These are phyloP conservation scores for Drosophila virilis DNA, from an alignment of 1,140 invertebrate genomes.

Conservation along the genomic window DNA sequence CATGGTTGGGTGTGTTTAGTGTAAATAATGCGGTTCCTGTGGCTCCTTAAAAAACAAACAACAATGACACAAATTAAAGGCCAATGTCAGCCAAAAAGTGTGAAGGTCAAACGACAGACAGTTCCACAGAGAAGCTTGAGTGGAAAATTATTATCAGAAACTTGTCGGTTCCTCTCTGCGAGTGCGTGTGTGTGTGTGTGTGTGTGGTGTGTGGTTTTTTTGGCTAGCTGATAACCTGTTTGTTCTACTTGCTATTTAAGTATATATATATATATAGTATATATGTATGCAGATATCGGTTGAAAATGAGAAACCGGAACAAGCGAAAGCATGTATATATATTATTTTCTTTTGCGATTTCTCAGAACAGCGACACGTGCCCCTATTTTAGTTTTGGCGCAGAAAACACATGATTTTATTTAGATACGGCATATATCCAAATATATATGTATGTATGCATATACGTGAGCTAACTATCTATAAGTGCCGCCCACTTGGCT, in stretches of 20 bases:
- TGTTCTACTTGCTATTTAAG: constrained; percentile 18
- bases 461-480: constrained; percentile 11
- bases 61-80: constrained; percentile 28
- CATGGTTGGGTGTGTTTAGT: constrained; percentile 54
- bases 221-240: constrained; percentile 72
- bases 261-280: constrained; percentile 4
- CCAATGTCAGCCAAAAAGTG: constrained; percentile 14
- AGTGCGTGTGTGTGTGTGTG: constrained; percentile 14
- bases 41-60: constrained; percentile 61
- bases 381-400: constrained; percentile 53
- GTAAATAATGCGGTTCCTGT: constrained; percentile 70
- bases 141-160: constrained; percentile 67
- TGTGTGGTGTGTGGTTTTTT: constrained; percentile 43
- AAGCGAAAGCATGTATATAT: constrained; percentile 11
- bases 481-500: constrained; percentile 41
- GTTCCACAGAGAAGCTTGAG: constrained; percentile 14
- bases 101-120: constrained; percentile 57
- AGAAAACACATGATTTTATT: constrained; percentile 53
- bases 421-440: constrained; percentile 10
- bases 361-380: constrained; percentile 56
- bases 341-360: constrained; percentile 33
- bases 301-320: constrained; percentile 52
- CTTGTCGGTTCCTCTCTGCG: constrained; percentile 41
- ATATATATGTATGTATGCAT: constrained; percentile 2
- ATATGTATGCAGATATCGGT: constrained; percentile 8